Conservation (phyloP, 2,888 invertebrate species). For the Brenthis ino region DNA sequence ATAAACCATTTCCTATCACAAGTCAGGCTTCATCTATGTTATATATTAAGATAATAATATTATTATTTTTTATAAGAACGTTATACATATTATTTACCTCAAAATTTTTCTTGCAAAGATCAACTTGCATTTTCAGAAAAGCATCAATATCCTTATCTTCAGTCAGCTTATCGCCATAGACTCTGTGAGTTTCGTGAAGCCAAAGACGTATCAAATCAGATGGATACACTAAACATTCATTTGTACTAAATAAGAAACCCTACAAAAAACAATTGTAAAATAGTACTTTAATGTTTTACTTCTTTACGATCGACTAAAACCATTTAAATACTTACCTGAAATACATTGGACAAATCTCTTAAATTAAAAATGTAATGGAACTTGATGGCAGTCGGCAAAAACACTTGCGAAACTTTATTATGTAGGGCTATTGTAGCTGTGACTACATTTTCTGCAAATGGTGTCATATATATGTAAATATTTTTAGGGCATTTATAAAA, state of each 20-base stretch:
- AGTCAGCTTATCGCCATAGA: constrained; percentile 95
- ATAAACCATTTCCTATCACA: no score
- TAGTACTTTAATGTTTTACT: not conserved
- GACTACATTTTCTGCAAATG: constrained; percentile 85
- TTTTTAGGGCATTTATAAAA: not conserved
- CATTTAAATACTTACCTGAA: constrained; percentile 85
- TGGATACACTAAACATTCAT: constrained; percentile 91
- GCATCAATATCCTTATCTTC: constrained; percentile 96
- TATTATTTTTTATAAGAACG: no score
- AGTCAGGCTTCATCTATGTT: no score
- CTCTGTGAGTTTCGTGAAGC: constrained; percentile 96
- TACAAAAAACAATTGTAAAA: constrained; percentile 56
- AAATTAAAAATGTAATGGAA: constrained; percentile 98
- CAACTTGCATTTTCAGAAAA: constrained; percentile 93
- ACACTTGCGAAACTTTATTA: constrained; percentile 92
- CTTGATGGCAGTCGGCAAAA: constrained; percentile 97
- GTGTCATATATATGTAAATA: constrained; percentile 12
- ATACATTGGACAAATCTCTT: constrained; percentile 96
- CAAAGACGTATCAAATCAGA: constrained; percentile 94
- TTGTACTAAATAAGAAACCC: constrained; percentile 95
- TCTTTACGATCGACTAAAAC: not conserved
- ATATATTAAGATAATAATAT: no score
- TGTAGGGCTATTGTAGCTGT: constrained; percentile 92
- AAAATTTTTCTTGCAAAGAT: constrained; percentile 95
- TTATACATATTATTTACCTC: constrained; percentile 79